Evolutionary conservation across 2,113 vertebrate species (phyloP).

Genomic region (Malurus alboscapulatus): DNA sequence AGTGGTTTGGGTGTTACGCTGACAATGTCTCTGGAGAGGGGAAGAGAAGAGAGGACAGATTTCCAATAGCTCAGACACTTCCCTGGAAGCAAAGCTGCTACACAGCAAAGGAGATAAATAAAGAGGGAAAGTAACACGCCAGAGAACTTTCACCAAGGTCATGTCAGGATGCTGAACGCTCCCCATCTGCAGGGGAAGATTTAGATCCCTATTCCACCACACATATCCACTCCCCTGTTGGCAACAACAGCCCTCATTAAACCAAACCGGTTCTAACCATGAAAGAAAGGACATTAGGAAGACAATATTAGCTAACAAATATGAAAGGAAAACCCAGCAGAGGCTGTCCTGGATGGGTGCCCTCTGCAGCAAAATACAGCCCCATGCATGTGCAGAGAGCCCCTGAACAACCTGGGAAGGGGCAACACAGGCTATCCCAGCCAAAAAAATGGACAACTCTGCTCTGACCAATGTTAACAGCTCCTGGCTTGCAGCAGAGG

Average conservation of each 20-base stretch:
- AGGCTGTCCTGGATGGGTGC: background rate
- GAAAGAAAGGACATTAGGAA: background rate
- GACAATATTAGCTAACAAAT: background rate
- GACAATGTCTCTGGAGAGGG: constrained; percentile 27
- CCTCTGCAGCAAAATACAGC: background rate
- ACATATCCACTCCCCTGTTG: background rate
- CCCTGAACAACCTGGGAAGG: accelerated
- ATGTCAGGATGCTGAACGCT: constrained; percentile 29
- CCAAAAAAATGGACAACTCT: background rate
- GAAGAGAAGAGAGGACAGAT: constrained; percentile 51
- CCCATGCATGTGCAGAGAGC: background rate
- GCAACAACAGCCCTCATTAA: constrained; percentile 15
- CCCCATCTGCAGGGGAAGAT: constrained; percentile 31
- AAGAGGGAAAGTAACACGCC: background rate
- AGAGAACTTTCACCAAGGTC: constrained; percentile 52
- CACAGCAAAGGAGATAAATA: constrained; percentile 37
- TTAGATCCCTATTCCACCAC: background rate
- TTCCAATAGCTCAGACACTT: constrained; percentile 32
- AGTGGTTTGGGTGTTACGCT: constrained; percentile 24
- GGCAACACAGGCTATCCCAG: background rate
- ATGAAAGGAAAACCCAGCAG: background rate
- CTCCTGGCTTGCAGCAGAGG: background rate
- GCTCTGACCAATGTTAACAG: background rate
- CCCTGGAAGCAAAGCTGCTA: constrained; percentile 45
- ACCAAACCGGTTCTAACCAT: background rate